phyloP scores from a whole-genome alignment of 2,888 invertebrate species.

The Thalpophila matura region DNA sequence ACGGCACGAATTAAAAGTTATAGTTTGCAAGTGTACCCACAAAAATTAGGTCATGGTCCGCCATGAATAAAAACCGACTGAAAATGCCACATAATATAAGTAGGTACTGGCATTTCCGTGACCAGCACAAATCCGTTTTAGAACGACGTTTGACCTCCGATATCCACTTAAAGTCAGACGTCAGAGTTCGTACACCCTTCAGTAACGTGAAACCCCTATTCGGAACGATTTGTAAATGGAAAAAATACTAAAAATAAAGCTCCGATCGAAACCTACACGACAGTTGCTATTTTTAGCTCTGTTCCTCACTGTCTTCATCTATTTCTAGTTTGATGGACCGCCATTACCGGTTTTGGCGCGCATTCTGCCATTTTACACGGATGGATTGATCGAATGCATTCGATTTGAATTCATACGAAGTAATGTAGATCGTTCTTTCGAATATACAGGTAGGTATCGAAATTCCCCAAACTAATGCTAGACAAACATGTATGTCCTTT shows the following conservation, averaged over 20 bases:
- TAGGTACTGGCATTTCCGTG: slow-evolving; percentile 13
- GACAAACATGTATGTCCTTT: too few relatives aligned
- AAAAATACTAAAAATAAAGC: slow-evolving; percentile 34
- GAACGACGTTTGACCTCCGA: slow-evolving; percentile 27
- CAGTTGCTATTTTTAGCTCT: slow-evolving; percentile 20
- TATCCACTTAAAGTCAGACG: slow-evolving; percentile 31
- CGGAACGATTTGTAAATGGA: slow-evolving; percentile 15
- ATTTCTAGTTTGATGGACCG: slow-evolving; percentile 11
- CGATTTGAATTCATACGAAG: slow-evolving; percentile 2
- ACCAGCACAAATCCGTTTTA: slow-evolving; percentile 24
- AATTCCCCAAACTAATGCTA: too few relatives aligned
- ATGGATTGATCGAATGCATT: slow-evolving; percentile 27
- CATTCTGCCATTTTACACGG: slow-evolving; percentile 12
- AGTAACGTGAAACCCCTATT: slow-evolving; percentile 19
- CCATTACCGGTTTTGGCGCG: slow-evolving; percentile 16
- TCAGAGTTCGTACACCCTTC: slow-evolving; percentile 32
- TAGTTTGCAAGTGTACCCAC: slow-evolving; percentile 10
- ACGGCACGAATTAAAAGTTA: slow-evolving; percentile 25
- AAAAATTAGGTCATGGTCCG: slow-evolving; percentile 25
- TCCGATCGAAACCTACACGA: slow-evolving; percentile 5
- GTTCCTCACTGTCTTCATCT: slow-evolving; percentile 10
- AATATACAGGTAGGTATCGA: too few relatives aligned
- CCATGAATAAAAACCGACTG: slow-evolving; percentile 7
- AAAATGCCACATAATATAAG: slow-evolving; percentile 13
- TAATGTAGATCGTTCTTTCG: too few relatives aligned